Percentiles rank a stretch among this genome's conserved stretches.
Conservation (phyloP, 1,140 invertebrate genomes). For the Drosophila kepulauana region DNA sequence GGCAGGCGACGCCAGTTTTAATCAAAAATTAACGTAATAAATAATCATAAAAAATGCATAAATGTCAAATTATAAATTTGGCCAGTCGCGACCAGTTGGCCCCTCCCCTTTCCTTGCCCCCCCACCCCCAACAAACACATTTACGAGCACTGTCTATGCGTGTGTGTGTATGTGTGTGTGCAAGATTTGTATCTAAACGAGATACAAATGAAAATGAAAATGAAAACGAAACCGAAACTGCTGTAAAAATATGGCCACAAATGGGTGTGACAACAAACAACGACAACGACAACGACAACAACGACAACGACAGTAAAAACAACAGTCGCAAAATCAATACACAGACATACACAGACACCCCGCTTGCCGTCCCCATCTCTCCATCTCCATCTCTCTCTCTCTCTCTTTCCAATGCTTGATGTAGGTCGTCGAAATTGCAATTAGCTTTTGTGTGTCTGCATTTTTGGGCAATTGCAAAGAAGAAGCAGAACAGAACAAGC, state of each 20-base stretch:
- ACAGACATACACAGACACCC: background rate
- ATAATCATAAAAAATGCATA: constrained; percentile 72
- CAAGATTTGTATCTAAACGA: constrained; percentile 34
- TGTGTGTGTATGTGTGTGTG: constrained; percentile 12
- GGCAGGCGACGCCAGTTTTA: constrained; percentile 42
- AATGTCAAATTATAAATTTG: constrained; percentile 74
- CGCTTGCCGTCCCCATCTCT: background rate
- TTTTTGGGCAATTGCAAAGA: constrained; percentile 33
- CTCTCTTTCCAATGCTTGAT: constrained; percentile 16
- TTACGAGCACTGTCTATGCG: constrained; percentile 20
- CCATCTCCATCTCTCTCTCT: background rate
- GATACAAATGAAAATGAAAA: constrained; percentile 17
- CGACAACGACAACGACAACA: background rate
- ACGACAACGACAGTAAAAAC: background rate
- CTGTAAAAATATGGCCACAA: constrained; percentile 20
- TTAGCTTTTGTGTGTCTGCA: constrained; percentile 43
- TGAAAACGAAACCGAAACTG: constrained; percentile 15
- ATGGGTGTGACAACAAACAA: constrained; percentile 7
- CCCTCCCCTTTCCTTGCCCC: background rate
- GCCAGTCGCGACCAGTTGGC: constrained; percentile 22
- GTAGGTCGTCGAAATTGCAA: constrained; percentile 45
- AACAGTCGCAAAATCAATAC: constrained; percentile 37
- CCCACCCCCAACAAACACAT: background rate
- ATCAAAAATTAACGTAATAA: constrained; percentile 74
- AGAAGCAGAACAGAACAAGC: no score